Conservation (phyloP, 2,113 vertebrate species). For the Serinus canaria region DNA sequence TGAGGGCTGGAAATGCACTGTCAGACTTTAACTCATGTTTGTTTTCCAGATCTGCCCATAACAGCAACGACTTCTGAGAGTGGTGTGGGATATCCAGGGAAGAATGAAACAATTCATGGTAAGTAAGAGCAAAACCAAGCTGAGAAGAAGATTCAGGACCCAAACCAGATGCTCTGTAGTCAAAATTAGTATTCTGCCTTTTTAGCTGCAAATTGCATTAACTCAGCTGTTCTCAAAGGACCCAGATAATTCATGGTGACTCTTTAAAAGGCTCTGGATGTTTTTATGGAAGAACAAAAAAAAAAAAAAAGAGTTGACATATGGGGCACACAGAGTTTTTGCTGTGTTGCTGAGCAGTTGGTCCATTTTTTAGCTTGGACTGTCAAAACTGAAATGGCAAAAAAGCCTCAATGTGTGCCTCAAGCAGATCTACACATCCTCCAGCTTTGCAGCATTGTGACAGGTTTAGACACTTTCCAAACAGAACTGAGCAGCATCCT, state of each 20-base stretch:
- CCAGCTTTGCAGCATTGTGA: neutral
- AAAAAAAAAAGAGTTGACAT: neutral
- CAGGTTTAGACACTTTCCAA: neutral
- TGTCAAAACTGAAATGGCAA: neutral
- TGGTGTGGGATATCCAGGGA: neutral
- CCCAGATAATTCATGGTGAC: neutral
- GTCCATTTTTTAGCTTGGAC: neutral
- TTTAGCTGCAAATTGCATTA: neutral
- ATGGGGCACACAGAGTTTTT: neutral
- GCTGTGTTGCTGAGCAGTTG: neutral
- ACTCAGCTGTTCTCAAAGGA: neutral
- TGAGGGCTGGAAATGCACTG: neutral
- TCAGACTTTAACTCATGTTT: neutral
- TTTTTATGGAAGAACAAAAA: neutral
- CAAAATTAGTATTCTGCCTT: neutral
- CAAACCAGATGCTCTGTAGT: neutral
- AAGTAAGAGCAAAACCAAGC: neutral
- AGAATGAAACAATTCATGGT: slow-evolving; percentile 2
- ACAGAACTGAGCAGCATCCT: neutral
- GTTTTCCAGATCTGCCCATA: neutral
- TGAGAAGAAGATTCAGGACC: neutral
- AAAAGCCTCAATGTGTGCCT: neutral
- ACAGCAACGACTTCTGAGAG: neutral
- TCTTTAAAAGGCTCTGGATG: neutral
- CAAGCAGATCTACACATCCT: rapidly evolving